These are phyloP conservation scores for Thunnus thynnus DNA, from an alignment of 2,113 vertebrate species.

Conservation along the genomic window DNA sequence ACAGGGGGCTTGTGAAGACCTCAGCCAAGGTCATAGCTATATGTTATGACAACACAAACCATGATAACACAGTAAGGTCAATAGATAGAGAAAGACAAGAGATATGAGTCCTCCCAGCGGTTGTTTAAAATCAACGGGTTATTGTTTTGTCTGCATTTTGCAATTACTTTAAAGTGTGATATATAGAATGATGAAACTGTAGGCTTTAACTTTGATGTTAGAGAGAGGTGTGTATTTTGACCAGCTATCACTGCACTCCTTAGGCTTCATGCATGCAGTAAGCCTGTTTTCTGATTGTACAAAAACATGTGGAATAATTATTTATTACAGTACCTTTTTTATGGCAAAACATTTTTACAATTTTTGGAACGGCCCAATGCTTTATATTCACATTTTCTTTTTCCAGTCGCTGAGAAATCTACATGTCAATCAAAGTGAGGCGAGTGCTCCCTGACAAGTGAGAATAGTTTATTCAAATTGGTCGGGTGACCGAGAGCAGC, in stretches of 20 bases:
- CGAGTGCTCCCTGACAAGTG: conserved; percentile 87
- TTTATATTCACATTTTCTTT: conserved; percentile 61
- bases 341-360: conserved; percentile 2
- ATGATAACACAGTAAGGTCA: conserved; percentile 61
- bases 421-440: conserved; percentile 90
- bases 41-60: conserved; percentile 77
- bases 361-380: conserved; percentile 15
- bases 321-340: conserved; percentile 10
- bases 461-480: conserved; percentile 91
- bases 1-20: conserved; percentile 71
- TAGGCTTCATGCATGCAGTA: not conserved
- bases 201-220: not conserved
- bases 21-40: conserved; percentile 81
- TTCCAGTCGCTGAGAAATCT: conserved; percentile 65
- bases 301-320: not conserved
- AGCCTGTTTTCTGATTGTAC: conserved; percentile 2
- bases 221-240: not conserved
- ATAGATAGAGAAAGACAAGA: conserved; percentile 26
- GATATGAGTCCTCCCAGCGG: conserved; percentile 32
- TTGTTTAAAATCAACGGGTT: not conserved
- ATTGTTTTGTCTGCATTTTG: not conserved
- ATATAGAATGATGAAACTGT: not conserved
- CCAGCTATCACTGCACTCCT: not conserved
- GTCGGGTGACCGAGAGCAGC: conserved; percentile 83
- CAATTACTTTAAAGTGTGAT: conserved; percentile 9